Conservation (phyloP, 35 echinoderm and acorn worm species). For the Ophiothrix spiculata region DNA sequence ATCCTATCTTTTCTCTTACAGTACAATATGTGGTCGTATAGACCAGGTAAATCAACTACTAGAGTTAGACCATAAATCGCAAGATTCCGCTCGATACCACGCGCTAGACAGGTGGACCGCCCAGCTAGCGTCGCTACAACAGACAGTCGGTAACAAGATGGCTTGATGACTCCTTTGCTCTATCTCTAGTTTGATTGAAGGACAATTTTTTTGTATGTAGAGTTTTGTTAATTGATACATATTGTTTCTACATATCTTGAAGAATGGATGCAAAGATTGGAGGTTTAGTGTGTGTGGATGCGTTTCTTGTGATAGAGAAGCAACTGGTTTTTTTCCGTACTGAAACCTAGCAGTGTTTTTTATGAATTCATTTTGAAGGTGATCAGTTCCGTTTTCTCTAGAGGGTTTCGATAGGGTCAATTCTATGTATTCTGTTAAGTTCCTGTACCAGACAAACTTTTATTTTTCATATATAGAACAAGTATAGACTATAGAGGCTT, state of each 20-base stretch:
- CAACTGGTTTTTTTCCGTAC: no score
- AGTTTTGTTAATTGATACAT: not conserved
- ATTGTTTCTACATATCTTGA: not conserved
- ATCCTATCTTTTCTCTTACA: constrained; percentile 18
- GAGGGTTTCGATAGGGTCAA: no score
- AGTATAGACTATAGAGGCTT: no score
- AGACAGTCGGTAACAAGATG: constrained; percentile 97
- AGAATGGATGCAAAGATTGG: not conserved
- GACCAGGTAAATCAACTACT: constrained; percentile 98
- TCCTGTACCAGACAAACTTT: no score
- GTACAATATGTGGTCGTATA: constrained; percentile 97
- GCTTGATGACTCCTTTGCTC: constrained; percentile 44
- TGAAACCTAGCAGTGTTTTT: no score
- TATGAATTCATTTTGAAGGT: no score
- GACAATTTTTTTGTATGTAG: not conserved
- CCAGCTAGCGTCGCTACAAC: constrained; percentile 94
- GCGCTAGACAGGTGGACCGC: constrained; percentile 92
- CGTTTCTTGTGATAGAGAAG: not conserved
- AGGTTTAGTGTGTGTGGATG: not conserved
- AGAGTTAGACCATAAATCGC: constrained; percentile 84
- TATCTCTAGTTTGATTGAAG: not conserved
- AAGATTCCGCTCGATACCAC: constrained; percentile 75
- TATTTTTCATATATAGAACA: no score
- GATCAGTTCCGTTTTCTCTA: no score
- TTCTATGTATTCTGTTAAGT: no score